phyloP scores from a whole-genome alignment of 2,888 invertebrate genomes.

The Lasioglossum oenotherae region DNA sequence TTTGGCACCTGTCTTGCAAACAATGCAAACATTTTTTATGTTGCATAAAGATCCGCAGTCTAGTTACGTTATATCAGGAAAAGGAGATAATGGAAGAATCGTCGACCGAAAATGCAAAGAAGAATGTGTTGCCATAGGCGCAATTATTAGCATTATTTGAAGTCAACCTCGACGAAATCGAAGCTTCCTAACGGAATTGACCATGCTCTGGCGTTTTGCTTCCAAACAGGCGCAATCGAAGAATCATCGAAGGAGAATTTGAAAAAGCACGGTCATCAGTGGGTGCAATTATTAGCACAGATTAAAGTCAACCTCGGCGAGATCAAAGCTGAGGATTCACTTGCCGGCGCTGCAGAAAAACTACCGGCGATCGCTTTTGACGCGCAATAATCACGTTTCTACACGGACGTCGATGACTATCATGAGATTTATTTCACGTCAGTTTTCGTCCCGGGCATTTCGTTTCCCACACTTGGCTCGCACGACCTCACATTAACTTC shows the following conservation, averaged over 20 bases:
- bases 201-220: neutral
- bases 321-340: conserved; percentile 18
- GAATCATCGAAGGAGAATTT: neutral
- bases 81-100: neutral
- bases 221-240: neutral
- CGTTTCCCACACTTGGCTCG: conserved; percentile 81
- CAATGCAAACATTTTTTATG: too few relatives aligned
- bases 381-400: neutral
- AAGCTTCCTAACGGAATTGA: neutral
- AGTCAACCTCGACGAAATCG: neutral
- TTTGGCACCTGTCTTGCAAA: too few relatives aligned
- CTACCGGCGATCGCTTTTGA: conserved; percentile 20
- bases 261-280: neutral
- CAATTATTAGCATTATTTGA: neutral
- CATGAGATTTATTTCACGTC: conserved; percentile 25
- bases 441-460: conserved; percentile 42
- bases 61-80: too few relatives aligned
- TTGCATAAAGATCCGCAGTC: too few relatives aligned
- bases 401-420: conserved; percentile 17
- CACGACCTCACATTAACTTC: conserved; percentile 80
- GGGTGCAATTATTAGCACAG: neutral
- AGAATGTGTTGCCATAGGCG: neutral
- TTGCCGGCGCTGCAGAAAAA: neutral
- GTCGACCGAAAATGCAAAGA: neutral
- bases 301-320: conserved; percentile 16